A percentile compares a stretch with the other conserved stretches of the same genome.
Evolutionary conservation across 2,797 vertebrate species (phyloP).

Genomic region (Mormyrus hasselquistii): DNA sequence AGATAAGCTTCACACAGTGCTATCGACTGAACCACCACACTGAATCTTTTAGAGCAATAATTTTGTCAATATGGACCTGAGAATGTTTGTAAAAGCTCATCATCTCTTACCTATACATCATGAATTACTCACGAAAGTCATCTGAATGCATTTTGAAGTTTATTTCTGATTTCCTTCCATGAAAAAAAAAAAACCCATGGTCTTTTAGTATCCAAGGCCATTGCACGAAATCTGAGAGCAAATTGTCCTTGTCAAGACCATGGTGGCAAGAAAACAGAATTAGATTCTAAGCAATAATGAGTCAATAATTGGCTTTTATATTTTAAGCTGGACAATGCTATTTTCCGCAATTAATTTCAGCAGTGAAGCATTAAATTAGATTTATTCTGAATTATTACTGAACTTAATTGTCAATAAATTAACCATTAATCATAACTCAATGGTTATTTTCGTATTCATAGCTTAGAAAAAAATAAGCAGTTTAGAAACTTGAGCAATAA

Average conservation of each 20-base stretch:
- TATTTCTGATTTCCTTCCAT: not conserved
- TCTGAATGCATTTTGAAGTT: not conserved
- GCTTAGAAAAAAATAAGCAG: slow-evolving; percentile 36
- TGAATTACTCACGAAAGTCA: not conserved
- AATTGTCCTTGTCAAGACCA: slow-evolving; percentile 70
- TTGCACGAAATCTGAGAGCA: slow-evolving; percentile 45
- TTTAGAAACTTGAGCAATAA: not conserved
- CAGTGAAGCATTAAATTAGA: slow-evolving; percentile 71
- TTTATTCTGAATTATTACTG: slow-evolving; percentile 67
- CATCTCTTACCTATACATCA: not conserved
- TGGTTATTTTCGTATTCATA: slow-evolving; percentile 32
- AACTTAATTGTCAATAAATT: slow-evolving; percentile 64
- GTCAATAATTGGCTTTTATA: slow-evolving; percentile 74
- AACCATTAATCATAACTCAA: slow-evolving; percentile 59
- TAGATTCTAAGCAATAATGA: slow-evolving; percentile 66
- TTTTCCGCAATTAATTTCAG: slow-evolving; percentile 67
- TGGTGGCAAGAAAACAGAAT: slow-evolving; percentile 67
- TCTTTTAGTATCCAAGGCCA: not conserved
- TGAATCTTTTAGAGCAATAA: not conserved
- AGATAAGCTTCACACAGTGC: not conserved
- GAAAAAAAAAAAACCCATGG: not conserved
- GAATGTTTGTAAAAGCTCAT: not conserved
- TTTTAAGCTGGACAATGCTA: slow-evolving; percentile 73
- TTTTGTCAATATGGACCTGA: not conserved
- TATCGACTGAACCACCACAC: not conserved